Percentiles rank a stretch among this genome's conserved stretches.
Conservation (phyloP, 2,797 vertebrate genomes). For the Chanos chanos region DNA sequence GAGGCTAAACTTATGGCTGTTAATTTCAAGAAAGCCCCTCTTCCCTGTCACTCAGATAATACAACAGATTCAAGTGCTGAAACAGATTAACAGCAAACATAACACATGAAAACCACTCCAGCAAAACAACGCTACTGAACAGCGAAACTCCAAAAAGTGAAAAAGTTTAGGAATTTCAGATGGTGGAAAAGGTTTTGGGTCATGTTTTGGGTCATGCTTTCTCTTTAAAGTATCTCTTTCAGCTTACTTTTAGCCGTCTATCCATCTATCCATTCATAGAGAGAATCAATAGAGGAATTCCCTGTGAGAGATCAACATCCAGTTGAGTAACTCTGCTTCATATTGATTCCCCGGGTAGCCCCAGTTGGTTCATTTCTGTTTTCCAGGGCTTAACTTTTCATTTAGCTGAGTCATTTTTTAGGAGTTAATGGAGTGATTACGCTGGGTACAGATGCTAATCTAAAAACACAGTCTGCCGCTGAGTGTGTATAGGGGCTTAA, state of each 20-base stretch:
- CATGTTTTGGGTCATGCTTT: neutral
- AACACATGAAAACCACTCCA: too few species aligned
- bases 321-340: neutral
- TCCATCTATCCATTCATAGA: neutral
- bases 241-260: neutral
- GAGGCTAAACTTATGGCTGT: slow-evolving; percentile 24
- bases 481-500: neutral
- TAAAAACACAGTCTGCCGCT: neutral
- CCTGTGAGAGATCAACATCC: neutral
- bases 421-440: neutral
- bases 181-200: neutral
- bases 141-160: neutral
- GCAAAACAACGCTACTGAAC: too few species aligned
- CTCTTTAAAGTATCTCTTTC: neutral
- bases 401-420: neutral
- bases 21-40: slow-evolving; percentile 11
- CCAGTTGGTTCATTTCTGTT: neutral
- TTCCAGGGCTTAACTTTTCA: neutral
- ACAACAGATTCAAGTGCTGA: too few species aligned
- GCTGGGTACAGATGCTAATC: neutral
- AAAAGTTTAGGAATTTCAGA: neutral
- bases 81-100: too few species aligned
- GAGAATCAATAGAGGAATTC: neutral
- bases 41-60: too few species aligned
- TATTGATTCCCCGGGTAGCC: neutral